Evolutionary conservation across 2,113 vertebrate species (phyloP), one percentile per base, ranked within the genome.

Genomic region (Mobula birostris): DNA sequence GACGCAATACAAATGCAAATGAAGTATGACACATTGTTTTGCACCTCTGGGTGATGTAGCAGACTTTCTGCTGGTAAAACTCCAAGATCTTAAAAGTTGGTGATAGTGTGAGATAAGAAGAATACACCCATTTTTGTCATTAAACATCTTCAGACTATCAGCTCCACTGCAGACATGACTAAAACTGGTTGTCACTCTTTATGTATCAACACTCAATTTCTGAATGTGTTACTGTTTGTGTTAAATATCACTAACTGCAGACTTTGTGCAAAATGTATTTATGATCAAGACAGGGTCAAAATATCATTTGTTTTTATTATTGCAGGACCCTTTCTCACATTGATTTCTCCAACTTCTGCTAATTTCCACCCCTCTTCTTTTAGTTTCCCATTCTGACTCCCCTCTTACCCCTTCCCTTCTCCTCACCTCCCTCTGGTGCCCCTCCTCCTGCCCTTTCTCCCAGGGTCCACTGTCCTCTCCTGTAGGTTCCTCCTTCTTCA

Each of bases 21-120:
- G 9, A 88, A 63, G 14, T 15, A 17, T 87, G 58, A 87, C 58
- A 8, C 61, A 66, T 90, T 32, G 14, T 32, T 90, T 66, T 66
- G 29, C 29, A 66, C 6, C n/a, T 79, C 9, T 32, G 12, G 32
- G 77, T 79, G n/a, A 32, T 79, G 32, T 14, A 79, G 14, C 77
- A 79, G 11, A n/a, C 29, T 17, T 66, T 7, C 12, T 88, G 61
- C 66, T 88, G 15, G 61, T n/a, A 32, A 15, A 17, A 32, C 29
- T 32, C 17, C 1, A 32, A 63, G 61, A n/a, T 32, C 29, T 61
- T 63, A 61, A 87, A n/a, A 61, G 48, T 40, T 32, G 58, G 56
- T 87, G 83, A 87, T 61, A 29, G 83, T n/a, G 83, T 87, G 83
- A 87, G 83, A 87, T 87, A 66, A 90, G 56, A 88, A 88, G 58